Conservation (phyloP, 2,888 invertebrate species). For the Morpho helenor region DNA sequence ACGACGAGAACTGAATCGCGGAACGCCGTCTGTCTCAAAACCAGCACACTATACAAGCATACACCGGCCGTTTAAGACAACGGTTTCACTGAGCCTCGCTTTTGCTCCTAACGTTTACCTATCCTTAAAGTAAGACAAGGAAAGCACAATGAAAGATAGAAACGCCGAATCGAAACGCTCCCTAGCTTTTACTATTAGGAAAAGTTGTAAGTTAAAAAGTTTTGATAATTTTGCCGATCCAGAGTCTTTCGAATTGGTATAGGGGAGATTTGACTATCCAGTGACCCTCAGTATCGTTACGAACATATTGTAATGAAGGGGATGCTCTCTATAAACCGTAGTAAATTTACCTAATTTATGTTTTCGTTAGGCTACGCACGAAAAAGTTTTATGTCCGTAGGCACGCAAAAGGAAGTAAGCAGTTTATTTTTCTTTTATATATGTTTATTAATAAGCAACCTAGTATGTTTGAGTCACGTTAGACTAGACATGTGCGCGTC, state of each 20-base stretch:
- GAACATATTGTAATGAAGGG: constrained; percentile 75
- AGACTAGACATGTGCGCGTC: constrained; percentile 38
- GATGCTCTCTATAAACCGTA: constrained; percentile 67
- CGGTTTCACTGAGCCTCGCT: constrained; percentile 43
- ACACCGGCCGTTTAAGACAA: constrained; percentile 43
- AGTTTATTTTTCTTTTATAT: constrained; percentile 56
- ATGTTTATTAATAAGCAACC: constrained; percentile 64
- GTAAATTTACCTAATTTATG: constrained; percentile 77
- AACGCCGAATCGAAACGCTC: constrained; percentile 56
- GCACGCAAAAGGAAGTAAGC: constrained; percentile 73
- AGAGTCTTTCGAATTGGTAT: constrained; percentile 51
- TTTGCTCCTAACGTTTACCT: constrained; percentile 35
- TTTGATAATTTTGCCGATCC: constrained; percentile 71
- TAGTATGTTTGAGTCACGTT: constrained; percentile 57
- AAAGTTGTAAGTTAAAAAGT: constrained; percentile 76
- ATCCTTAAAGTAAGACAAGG: constrained; percentile 50
- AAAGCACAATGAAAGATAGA: constrained; percentile 46
- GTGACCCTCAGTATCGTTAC: constrained; percentile 70
- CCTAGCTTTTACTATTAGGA: constrained; percentile 46
- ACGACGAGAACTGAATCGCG: constrained; percentile 57
- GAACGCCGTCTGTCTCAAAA: constrained; percentile 37
- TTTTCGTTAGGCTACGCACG: constrained; percentile 74
- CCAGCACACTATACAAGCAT: constrained; percentile 42
- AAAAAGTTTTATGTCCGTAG: constrained; percentile 70
- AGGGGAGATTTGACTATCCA: constrained; percentile 63